Conservation (phyloP, 2,797 vertebrate genomes). For the Labroides dimidiatus region DNA sequence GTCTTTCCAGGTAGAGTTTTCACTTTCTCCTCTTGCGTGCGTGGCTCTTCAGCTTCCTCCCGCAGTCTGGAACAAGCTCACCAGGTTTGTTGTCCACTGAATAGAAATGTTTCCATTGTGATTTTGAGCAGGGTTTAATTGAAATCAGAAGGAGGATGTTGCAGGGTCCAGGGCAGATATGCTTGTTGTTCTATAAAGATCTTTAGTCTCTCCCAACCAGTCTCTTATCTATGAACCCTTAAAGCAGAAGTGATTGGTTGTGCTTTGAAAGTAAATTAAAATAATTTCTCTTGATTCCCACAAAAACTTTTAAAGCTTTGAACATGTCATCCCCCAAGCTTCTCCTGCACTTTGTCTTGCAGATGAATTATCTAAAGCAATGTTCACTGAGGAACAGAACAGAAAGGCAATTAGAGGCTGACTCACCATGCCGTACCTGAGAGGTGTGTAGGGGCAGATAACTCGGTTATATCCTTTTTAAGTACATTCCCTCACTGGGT, state of each 20-base stretch:
- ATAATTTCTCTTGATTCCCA: background rate
- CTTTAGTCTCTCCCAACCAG: too few relatives aligned
- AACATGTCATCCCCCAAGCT: constrained; percentile 2
- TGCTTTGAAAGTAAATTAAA: background rate
- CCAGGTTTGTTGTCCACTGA: too few relatives aligned
- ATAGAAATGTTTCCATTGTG: background rate
- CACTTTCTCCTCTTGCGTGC: too few relatives aligned
- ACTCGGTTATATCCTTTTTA: constrained; percentile 54
- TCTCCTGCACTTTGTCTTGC: constrained; percentile 8
- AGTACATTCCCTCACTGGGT: constrained; percentile 68
- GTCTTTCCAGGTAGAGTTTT: too few relatives aligned
- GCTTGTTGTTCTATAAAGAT: background rate
- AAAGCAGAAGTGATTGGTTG: background rate
- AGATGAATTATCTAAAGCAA: constrained; percentile 6
- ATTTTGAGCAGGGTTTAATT: background rate
- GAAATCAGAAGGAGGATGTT: background rate
- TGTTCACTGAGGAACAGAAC: constrained; percentile 27
- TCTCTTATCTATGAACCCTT: background rate
- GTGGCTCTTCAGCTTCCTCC: too few relatives aligned
- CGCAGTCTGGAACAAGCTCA: too few relatives aligned
- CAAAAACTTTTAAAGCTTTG: background rate
- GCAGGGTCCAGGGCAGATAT: too few relatives aligned
- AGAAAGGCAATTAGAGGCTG: constrained; percentile 55
- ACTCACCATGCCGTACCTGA: constrained; percentile 54
- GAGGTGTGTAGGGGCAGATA: constrained; percentile 61